Conservation (phyloP, 2,888 invertebrate species). For the Allolobophora icterica region DNA sequence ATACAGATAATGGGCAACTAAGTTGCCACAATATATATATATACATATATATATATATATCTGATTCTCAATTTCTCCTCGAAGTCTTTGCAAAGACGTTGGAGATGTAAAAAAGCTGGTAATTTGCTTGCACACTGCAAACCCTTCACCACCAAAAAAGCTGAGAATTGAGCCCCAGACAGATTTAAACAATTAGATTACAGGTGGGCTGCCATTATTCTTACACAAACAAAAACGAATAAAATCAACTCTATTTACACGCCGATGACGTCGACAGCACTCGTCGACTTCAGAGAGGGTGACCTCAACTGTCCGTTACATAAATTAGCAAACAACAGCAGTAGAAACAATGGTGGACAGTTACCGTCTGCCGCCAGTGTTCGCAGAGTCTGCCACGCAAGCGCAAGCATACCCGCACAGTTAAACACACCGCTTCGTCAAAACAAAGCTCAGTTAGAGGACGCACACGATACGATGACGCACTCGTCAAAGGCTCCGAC, state of each 20-base stretch:
- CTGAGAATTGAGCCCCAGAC: slow-evolving; percentile 3
- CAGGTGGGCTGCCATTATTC: slow-evolving; percentile 17
- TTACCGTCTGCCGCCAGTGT: not conserved
- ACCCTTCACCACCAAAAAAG: not conserved
- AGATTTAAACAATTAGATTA: not conserved
- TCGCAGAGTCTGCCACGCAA: slow-evolving; percentile 6
- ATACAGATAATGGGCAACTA: too few species aligned
- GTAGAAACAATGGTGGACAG: not conserved
- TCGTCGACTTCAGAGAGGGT: too few species aligned
- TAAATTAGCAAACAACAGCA: not conserved
- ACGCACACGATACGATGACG: not conserved
- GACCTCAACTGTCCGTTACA: not conserved
- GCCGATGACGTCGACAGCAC: too few species aligned
- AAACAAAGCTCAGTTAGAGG: not conserved
- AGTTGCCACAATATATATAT: too few species aligned
- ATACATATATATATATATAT: too few species aligned
- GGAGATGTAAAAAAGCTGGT: not conserved
- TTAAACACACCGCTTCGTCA: not conserved
- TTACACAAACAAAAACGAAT: slow-evolving; percentile 1
- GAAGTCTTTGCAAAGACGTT: not conserved
- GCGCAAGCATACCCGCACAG: not conserved
- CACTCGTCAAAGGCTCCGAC: not conserved
- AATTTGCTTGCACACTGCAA: too few species aligned
- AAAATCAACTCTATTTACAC: not conserved
- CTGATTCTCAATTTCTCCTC: not conserved